A percentile compares a stretch with the other conserved stretches of the same genome.
These are phyloP conservation scores for Trichogramma evanescens DNA, from an alignment of 2,888 invertebrate species.

Conservation along the genomic window DNA sequence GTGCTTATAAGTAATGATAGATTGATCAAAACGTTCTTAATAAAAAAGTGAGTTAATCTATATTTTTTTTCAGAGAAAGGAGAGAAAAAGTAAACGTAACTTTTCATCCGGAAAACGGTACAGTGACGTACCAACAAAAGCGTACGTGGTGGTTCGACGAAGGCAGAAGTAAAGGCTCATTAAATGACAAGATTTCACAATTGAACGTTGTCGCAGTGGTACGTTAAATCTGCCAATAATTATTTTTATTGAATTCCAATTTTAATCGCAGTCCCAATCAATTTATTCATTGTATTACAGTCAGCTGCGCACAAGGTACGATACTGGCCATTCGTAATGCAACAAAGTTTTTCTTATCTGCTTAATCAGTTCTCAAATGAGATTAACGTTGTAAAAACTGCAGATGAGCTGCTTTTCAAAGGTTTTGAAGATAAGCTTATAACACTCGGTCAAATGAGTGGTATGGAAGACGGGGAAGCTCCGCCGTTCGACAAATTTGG, in stretches of 20 bases:
- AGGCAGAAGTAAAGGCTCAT: conserved; percentile 59
- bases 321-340: conserved; percentile 54
- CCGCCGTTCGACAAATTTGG: conserved; percentile 72
- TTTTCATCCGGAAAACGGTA: conserved; percentile 64
- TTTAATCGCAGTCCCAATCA: neutral
- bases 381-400: conserved; percentile 57
- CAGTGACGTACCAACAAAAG: conserved; percentile 64
- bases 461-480: conserved; percentile 45
- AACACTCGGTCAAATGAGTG: conserved; percentile 57
- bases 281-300: conserved; percentile 36
- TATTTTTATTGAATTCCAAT: neutral
- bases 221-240: conserved; percentile 40
- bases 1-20: neutral
- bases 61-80: conserved; percentile 54
- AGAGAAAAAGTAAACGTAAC: conserved; percentile 65
- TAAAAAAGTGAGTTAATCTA: neutral
- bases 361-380: conserved; percentile 52
- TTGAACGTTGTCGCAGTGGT: conserved; percentile 75
- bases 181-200: conserved; percentile 64
- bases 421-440: conserved; percentile 74
- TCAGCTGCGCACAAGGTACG: conserved; percentile 56
- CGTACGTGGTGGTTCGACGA: conserved; percentile 66
- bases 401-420: conserved; percentile 67
- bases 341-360: conserved; percentile 56
- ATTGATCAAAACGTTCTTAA: too few relatives aligned